Percentiles rank a stretch among this genome's conserved stretches.
Evolutionary conservation across 2,113 vertebrate species (phyloP).

Genomic region (Lamprotornis superbus): DNA sequence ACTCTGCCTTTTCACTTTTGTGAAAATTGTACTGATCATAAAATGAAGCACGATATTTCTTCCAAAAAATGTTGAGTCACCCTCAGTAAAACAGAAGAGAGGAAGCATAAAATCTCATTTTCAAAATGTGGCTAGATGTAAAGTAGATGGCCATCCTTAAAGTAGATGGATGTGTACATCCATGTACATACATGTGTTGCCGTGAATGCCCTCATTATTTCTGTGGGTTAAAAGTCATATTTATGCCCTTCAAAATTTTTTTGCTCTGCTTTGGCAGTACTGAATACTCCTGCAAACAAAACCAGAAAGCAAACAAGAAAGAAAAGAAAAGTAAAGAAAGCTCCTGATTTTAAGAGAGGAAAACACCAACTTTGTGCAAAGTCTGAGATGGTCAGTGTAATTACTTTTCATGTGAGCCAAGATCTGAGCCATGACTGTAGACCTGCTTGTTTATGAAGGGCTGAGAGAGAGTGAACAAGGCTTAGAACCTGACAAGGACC

Average conservation of each 20-base stretch:
- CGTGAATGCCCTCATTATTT: neutral
- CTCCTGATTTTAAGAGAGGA: neutral
- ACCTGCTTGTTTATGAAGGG: neutral
- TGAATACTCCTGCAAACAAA: neutral
- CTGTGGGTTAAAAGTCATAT: neutral
- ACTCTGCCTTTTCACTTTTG: neutral
- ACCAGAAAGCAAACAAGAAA: neutral
- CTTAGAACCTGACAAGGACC: neutral
- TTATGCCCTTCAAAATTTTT: neutral
- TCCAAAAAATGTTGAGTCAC: neutral
- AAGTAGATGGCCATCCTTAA: neutral
- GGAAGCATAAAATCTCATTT: neutral
- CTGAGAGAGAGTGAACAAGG: accelerated
- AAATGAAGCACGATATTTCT: slow-evolving; percentile 7
- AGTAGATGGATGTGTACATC: neutral
- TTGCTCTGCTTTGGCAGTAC: neutral
- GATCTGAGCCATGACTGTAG: neutral
- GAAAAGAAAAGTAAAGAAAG: neutral
- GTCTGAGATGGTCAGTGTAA: neutral
- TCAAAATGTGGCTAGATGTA: neutral
- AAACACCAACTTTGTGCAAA: neutral
- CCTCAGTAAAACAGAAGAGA: neutral
- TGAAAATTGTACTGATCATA: slow-evolving; percentile 13
- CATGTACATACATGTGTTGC: too few species aligned
- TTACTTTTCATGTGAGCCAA: neutral